phyloP scores from a whole-genome alignment of 2,113 vertebrate species.

The Hystrix cristata region DNA sequence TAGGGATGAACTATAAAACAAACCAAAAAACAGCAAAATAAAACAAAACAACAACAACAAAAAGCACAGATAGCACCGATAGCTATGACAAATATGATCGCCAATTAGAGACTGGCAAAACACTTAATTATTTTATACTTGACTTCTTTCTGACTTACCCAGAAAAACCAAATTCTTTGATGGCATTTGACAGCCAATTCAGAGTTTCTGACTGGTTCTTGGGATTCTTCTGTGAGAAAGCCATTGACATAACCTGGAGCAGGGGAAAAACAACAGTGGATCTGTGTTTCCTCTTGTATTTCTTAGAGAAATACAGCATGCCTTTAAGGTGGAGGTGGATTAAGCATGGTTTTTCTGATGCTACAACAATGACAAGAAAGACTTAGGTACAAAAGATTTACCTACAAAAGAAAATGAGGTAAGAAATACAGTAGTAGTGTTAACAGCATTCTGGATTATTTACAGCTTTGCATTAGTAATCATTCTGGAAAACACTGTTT shows the following conservation, averaged over 20 bases:
- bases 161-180: slow-evolving; percentile 99
- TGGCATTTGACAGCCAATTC: slow-evolving; percentile 97
- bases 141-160: slow-evolving; percentile 90
- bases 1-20: not conserved
- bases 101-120: slow-evolving; percentile 13
- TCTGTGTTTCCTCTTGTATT: not conserved
- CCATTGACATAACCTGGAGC: slow-evolving; percentile 94
- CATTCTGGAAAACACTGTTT: not conserved
- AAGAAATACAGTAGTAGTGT: not conserved
- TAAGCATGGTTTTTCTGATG: not conserved
- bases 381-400: slow-evolving; percentile 39
- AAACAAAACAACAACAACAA: not conserved
- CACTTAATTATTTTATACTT: slow-evolving; percentile 44
- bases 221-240: slow-evolving; percentile 98
- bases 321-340: not conserved
- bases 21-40: not conserved
- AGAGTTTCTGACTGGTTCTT: slow-evolving; percentile 99
- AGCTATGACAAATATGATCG: slow-evolving; percentile 43
- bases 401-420: slow-evolving; percentile 39
- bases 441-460: slow-evolving; percentile 19
- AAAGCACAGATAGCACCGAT: not conserved
- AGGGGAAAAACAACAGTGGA: not conserved
- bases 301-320: slow-evolving; percentile 35
- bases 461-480: slow-evolving; percentile 32
- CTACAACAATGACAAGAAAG: slow-evolving; percentile 28